Conservation (phyloP, 1,140 invertebrate genomes). For the Listronotus bonariensis region DNA sequence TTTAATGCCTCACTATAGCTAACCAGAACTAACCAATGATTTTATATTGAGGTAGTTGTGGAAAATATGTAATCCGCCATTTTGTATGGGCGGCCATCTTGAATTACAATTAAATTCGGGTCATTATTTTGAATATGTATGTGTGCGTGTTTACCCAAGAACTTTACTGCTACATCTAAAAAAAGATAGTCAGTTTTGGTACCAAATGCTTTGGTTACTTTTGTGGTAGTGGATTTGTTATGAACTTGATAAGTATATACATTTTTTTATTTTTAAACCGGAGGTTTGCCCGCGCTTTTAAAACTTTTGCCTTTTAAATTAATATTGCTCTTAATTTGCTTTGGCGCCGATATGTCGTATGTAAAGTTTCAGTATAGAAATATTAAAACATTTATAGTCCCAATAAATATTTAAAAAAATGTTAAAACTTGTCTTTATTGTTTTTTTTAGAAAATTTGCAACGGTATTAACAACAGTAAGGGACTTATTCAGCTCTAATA, state of each 20-base stretch:
- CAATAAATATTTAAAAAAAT: no score
- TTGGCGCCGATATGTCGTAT: background rate
- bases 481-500: no score
- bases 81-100: no score
- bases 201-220: constrained; percentile 15
- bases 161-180: constrained; percentile 26
- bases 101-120: constrained; percentile 35
- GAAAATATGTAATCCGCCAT: no score
- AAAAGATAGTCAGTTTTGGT: constrained; percentile 22
- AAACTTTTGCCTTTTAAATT: constrained; percentile 11
- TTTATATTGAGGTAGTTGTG: no score
- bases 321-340: background rate
- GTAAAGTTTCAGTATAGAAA: no score
- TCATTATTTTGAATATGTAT: constrained; percentile 31
- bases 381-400: no score
- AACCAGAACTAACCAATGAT: no score
- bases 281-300: constrained; percentile 4
- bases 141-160: constrained; percentile 21
- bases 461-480: no score
- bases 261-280: constrained; percentile 14
- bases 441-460: no score
- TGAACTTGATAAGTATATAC: constrained; percentile 7
- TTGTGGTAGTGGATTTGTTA: constrained; percentile 21
- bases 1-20: no score
- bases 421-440: no score